Evolutionary conservation across 2,888 invertebrate genomes (phyloP).

Genomic region (Aromia moschata): DNA sequence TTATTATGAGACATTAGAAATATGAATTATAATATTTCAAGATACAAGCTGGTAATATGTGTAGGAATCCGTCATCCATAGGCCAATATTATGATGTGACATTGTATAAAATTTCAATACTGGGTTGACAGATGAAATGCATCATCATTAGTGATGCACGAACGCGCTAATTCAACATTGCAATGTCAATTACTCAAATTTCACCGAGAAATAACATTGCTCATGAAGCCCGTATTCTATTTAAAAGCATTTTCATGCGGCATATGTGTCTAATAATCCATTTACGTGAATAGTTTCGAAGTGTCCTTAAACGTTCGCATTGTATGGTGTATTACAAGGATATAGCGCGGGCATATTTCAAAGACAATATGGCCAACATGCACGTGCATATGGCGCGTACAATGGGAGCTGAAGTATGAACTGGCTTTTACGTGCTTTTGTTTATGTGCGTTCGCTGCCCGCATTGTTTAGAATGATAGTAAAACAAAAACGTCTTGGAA

Average conservation of each 20-base stretch:
- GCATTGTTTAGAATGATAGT: conserved; percentile 38
- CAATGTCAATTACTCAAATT: neutral
- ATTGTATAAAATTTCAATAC: no score
- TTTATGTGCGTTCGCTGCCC: conserved; percentile 32
- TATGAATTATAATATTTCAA: no score
- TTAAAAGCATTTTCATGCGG: conserved; percentile 4
- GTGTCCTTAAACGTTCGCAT: conserved; percentile 15
- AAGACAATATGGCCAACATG: conserved; percentile 9
- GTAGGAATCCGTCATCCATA: no score
- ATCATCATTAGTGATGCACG: no score
- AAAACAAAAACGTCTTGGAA: conserved; percentile 39
- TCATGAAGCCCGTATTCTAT: conserved; percentile 7
- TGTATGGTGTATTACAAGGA: conserved; percentile 19
- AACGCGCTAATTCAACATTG: neutral
- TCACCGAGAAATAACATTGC: neutral
- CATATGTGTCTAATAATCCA: conserved; percentile 17
- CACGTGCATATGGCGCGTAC: conserved; percentile 30
- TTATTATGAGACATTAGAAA: no score
- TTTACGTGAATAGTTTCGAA: conserved; percentile 15
- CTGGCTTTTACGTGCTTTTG: conserved; percentile 32
- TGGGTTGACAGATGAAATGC: no score
- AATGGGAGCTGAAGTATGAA: conserved; percentile 25
- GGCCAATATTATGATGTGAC: no score
- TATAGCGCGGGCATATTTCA: conserved; percentile 19
- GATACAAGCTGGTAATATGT: no score